A percentile compares a stretch with the other conserved stretches of the same genome.
Evolutionary conservation across 2,113 vertebrate species (phyloP).

Genomic region (Xiphophorus maculatus): DNA sequence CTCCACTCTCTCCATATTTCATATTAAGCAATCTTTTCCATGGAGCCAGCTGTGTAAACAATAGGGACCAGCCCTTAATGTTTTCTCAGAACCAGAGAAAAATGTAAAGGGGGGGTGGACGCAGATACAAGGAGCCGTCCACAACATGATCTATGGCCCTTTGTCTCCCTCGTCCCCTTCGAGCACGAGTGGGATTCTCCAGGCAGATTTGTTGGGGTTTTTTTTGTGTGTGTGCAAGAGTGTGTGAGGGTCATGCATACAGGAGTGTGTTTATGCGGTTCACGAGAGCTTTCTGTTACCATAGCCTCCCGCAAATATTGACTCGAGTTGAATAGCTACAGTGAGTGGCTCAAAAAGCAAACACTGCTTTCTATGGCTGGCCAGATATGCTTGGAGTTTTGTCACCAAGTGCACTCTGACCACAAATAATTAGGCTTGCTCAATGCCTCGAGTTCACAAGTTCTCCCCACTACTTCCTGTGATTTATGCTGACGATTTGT

Average conservation of each 20-base stretch:
- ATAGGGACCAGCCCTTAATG: slow-evolving; percentile 60
- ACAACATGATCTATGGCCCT: slow-evolving; percentile 65
- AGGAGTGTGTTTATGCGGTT: slow-evolving; percentile 53
- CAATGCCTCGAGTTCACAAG: neutral
- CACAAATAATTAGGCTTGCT: slow-evolving; percentile 19
- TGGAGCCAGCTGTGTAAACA: slow-evolving; percentile 83
- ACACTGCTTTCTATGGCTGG: slow-evolving; percentile 25
- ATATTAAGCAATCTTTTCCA: slow-evolving; percentile 82
- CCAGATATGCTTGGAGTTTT: slow-evolving; percentile 42
- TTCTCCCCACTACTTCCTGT: neutral
- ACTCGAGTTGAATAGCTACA: slow-evolving; percentile 61
- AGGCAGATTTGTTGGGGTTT: slow-evolving; percentile 45
- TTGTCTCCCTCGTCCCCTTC: slow-evolving; percentile 65
- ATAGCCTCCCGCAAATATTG: slow-evolving; percentile 75
- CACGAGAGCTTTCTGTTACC: slow-evolving; percentile 63
- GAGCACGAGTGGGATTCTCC: slow-evolving; percentile 59
- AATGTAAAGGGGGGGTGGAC: slow-evolving; percentile 48
- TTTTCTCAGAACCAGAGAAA: slow-evolving; percentile 68
- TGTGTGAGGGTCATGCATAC: slow-evolving; percentile 26
- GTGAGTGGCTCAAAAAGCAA: slow-evolving; percentile 58
- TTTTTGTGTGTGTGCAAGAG: slow-evolving; percentile 23
- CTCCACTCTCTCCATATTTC: slow-evolving; percentile 78
- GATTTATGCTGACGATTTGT: neutral
- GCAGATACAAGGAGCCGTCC: slow-evolving; percentile 55
- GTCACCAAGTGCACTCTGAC: slow-evolving; percentile 26